phyloP scores from a whole-genome alignment of 2,888 invertebrate species.

The Cerceris rybyensis region DNA sequence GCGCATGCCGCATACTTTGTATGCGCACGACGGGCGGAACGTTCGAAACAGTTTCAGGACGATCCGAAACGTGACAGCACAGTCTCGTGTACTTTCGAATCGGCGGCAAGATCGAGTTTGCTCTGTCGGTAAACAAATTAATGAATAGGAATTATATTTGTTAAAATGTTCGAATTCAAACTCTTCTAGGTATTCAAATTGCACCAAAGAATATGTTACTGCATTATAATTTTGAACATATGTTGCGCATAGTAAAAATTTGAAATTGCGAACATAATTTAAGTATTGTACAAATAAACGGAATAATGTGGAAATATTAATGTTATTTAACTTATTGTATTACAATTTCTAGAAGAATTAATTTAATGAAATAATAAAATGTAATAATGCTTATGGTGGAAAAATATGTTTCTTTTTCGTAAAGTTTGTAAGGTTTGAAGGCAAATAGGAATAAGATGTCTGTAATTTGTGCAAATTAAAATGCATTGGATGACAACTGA shows the following conservation, averaged over 20 bases:
- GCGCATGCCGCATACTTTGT: conserved; percentile 59
- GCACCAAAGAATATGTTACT: too few species aligned
- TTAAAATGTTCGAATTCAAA: background rate
- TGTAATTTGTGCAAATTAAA: conserved; percentile 1
- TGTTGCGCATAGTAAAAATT: too few species aligned
- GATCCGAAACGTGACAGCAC: conserved; percentile 1
- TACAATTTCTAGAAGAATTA: too few species aligned
- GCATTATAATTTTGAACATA: too few species aligned
- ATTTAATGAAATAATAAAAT: background rate
- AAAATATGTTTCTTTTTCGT: background rate
- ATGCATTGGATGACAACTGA: background rate
- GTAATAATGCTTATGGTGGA: background rate
- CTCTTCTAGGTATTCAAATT: too few species aligned
- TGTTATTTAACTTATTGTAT: too few species aligned
- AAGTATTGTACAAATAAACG: too few species aligned
- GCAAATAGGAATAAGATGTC: background rate
- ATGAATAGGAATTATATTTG: background rate
- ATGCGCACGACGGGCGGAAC: conserved; percentile 47
- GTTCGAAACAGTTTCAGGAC: conserved; percentile 31
- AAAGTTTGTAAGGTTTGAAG: background rate
- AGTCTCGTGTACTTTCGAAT: background rate
- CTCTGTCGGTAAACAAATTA: background rate
- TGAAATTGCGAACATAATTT: too few species aligned
- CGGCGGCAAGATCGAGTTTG: background rate
- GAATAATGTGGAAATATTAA: too few species aligned